These are phyloP conservation scores for Poeciliopsis infans DNA, from an alignment of 2,797 vertebrate genomes.

Conservation along the genomic window DNA sequence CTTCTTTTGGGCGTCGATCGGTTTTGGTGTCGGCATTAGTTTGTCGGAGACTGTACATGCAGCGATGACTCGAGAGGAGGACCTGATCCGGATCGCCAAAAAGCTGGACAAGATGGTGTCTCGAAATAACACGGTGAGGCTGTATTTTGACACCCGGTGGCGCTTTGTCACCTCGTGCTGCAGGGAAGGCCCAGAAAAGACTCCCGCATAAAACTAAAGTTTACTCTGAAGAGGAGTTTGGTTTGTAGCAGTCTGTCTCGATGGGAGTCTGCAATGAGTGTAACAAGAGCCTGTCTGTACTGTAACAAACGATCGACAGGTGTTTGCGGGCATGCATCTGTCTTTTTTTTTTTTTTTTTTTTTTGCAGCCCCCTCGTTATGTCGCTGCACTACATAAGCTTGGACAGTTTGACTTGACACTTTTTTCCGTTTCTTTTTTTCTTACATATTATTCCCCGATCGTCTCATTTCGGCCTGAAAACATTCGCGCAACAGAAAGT, in stretches of 20 bases:
- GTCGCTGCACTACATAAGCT: background rate
- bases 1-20: background rate
- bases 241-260: background rate
- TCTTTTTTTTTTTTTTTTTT: background rate
- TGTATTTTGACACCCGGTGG: slow-evolving; percentile 71
- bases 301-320: slow-evolving; percentile 72
- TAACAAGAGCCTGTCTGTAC: slow-evolving; percentile 14
- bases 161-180: slow-evolving; percentile 56
- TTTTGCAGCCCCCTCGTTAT: background rate
- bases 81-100: slow-evolving; percentile 90
- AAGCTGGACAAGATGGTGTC: slow-evolving; percentile 98
- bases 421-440: background rate
- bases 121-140: slow-evolving; percentile 92
- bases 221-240: background rate
- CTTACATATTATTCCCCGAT: background rate
- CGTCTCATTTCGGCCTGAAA: background rate
- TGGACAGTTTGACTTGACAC: background rate
- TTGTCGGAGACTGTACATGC: slow-evolving; percentile 64
- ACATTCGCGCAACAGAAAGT: slow-evolving; percentile 22
- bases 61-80: slow-evolving; percentile 89
- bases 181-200: slow-evolving; percentile 23
- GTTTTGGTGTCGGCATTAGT: background rate
- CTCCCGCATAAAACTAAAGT: background rate
- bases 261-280: background rate
- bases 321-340: slow-evolving; percentile 57